These are phyloP conservation scores for Pantherophis guttatus DNA, from an alignment of 2,113 vertebrate species.

Conservation along the genomic window DNA sequence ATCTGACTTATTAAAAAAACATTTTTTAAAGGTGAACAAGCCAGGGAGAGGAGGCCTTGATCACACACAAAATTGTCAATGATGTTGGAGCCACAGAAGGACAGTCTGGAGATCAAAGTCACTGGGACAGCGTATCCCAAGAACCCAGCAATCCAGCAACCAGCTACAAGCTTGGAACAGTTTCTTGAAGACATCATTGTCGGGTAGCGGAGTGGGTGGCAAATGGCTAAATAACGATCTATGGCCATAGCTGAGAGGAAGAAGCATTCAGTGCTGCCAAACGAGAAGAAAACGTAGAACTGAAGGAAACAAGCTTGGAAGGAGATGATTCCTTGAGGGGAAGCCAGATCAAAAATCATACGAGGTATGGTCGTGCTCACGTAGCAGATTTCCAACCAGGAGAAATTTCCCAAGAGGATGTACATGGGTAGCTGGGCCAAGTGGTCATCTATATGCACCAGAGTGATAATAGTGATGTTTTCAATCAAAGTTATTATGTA, in stretches of 20 bases:
- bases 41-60: constrained; percentile 35
- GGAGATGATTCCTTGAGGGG: constrained; percentile 30
- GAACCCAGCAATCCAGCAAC: not conserved
- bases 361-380: constrained; percentile 34
- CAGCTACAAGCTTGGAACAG: constrained; percentile 5
- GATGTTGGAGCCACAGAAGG: not conserved
- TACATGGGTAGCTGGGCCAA: constrained; percentile 49
- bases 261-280: constrained; percentile 52
- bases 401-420: constrained; percentile 49
- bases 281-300: constrained; percentile 60
- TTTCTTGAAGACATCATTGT: constrained; percentile 38
- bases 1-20: not conserved
- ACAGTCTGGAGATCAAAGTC: not conserved
- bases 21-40: not conserved
- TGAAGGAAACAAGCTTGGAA: constrained; percentile 53
- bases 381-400: constrained; percentile 49
- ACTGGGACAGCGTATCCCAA: not conserved
- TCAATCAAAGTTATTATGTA: not conserved
- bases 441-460: not conserved
- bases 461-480: not conserved
- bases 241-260: constrained; percentile 35
- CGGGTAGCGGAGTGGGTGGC: not conserved
- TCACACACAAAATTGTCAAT: constrained; percentile 55
- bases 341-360: constrained; percentile 38
- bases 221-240: constrained; percentile 48